A percentile compares a stretch with the other conserved stretches of the same genome.
phyloP scores from a whole-genome alignment of 2,797 vertebrate genomes.

The Lutjanus argentimaculatus region DNA sequence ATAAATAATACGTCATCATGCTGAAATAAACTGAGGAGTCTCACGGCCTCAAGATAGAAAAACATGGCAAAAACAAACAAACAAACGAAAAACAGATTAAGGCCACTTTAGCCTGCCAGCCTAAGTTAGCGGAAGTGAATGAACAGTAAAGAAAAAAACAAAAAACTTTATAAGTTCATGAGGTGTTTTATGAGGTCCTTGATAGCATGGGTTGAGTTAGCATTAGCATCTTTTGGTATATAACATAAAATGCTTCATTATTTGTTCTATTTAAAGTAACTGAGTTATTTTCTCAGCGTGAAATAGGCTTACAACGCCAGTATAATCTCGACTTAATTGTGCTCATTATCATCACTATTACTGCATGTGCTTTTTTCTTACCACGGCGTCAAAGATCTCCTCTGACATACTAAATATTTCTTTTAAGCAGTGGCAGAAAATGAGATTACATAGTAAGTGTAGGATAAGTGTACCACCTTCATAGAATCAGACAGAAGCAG shows the following conservation, averaged over 20 bases:
- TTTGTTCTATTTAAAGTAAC: background rate
- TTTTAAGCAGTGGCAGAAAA: constrained; percentile 29
- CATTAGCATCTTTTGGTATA: background rate
- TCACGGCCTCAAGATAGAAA: no score
- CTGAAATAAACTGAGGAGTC: no score
- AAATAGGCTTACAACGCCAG: constrained; percentile 25
- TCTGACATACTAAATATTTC: background rate
- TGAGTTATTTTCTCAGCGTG: background rate
- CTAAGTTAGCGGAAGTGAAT: no score
- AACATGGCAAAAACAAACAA: no score
- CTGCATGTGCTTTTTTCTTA: constrained; percentile 41
- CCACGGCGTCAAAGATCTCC: constrained; percentile 30
- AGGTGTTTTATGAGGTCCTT: no score
- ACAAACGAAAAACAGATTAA: no score
- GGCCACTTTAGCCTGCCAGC: no score
- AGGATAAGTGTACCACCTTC: constrained; percentile 8
- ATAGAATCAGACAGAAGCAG: constrained; percentile 7
- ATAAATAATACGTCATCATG: no score
- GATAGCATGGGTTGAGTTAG: background rate
- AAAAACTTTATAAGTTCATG: no score
- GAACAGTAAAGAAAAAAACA: no score
- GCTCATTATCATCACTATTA: constrained; percentile 41
- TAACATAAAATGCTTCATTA: background rate
- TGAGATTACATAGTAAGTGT: constrained; percentile 20
- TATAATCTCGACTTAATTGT: constrained; percentile 59